These are phyloP conservation scores for Cromileptes altivelis DNA, from an alignment of 2,113 vertebrate genomes.

Conservation along the genomic window DNA sequence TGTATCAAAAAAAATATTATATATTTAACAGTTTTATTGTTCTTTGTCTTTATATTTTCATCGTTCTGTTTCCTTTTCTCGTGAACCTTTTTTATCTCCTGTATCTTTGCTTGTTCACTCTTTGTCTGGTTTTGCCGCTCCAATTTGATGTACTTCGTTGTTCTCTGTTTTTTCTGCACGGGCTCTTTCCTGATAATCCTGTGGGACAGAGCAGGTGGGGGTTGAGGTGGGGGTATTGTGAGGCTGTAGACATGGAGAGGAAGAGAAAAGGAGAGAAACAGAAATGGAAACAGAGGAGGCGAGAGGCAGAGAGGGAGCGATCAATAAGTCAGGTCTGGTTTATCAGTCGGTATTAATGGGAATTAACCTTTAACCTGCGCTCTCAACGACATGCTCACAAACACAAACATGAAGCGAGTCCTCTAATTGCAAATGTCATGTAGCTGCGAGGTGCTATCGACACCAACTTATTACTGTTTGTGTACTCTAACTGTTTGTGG, in stretches of 20 bases:
- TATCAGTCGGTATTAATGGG: conserved; percentile 72
- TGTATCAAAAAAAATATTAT: neutral
- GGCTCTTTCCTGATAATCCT: neutral
- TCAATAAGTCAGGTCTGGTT: conserved; percentile 74
- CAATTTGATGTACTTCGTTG: neutral
- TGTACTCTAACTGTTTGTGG: neutral
- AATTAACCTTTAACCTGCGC: conserved; percentile 71
- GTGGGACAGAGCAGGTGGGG: neutral
- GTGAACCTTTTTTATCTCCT: neutral
- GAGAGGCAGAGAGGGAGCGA: conserved; percentile 34
- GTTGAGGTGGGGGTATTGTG: neutral
- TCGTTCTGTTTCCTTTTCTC: neutral
- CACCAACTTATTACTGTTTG: conserved; percentile 31
- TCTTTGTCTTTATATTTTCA: neutral
- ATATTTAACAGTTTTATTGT: neutral
- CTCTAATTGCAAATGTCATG: conserved; percentile 70
- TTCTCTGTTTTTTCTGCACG: neutral
- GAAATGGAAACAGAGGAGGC: conserved; percentile 2
- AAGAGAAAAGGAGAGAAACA: neutral
- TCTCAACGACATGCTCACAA: conserved; percentile 37
- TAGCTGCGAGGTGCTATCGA: conserved; percentile 63
- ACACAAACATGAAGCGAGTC: conserved; percentile 38
- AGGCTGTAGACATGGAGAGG: neutral
- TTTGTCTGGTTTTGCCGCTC: neutral
- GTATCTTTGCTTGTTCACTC: neutral